These are phyloP conservation scores for Nycticryphes semicollaris DNA, from an alignment of 2,113 vertebrate species.

Conservation along the genomic window DNA sequence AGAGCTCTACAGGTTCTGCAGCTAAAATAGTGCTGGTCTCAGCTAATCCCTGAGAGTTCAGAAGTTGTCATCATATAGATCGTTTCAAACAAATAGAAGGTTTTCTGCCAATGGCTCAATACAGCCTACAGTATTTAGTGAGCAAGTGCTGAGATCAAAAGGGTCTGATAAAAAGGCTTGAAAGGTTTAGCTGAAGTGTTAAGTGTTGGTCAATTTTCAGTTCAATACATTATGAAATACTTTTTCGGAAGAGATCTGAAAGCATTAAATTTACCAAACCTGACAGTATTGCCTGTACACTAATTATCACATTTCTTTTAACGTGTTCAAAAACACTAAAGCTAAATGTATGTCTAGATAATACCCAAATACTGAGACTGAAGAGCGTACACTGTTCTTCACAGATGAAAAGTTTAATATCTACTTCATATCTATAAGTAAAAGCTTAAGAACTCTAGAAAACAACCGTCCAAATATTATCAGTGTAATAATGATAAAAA, in stretches of 20 bases:
- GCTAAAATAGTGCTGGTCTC: neutral
- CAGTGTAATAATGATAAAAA: neutral
- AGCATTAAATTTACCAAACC: neutral
- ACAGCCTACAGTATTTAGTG: neutral
- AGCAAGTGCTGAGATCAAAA: neutral
- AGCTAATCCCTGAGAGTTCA: neutral
- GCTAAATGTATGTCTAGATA: neutral
- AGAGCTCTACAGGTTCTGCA: neutral
- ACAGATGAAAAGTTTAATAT: neutral
- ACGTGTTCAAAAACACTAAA: neutral
- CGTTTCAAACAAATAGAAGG: neutral
- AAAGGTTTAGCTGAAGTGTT: neutral
- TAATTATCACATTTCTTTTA: neutral
- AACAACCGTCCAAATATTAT: neutral
- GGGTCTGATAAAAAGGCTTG: neutral
- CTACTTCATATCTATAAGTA: neutral
- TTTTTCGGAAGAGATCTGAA: neutral
- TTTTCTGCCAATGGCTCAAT: neutral
- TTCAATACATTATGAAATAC: neutral
- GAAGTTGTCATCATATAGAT: neutral
- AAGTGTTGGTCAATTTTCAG: neutral
- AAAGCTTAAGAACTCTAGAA: neutral
- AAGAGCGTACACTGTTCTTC: neutral
- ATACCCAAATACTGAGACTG: neutral
- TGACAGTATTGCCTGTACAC: neutral